Percentiles rank a stretch among this genome's conserved stretches.
These are phyloP conservation scores for Bradypodion pumilum DNA, from an alignment of 2,797 vertebrate species.

Conservation along the genomic window DNA sequence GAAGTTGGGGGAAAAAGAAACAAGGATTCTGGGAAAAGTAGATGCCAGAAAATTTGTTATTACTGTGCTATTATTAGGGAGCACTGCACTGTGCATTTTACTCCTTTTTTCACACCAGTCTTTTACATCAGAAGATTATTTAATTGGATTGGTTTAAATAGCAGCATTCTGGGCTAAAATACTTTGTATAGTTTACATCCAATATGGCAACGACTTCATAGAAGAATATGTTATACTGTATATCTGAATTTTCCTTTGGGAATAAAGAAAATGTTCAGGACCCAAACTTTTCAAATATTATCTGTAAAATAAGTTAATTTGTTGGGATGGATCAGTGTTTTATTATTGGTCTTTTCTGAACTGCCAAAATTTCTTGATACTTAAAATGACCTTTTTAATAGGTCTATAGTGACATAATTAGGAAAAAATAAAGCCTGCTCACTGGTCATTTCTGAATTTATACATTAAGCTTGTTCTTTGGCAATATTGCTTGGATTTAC, in stretches of 20 bases:
- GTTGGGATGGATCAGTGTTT: conserved; percentile 17
- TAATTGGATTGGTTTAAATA: conserved; percentile 36
- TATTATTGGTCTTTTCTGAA: conserved; percentile 28
- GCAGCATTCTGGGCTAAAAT: conserved; percentile 13
- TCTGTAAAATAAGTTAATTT: conserved; percentile 27
- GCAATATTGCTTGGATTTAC: conserved; percentile 55
- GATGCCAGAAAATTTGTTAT: no score
- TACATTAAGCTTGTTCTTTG: conserved; percentile 47
- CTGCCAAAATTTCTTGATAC: background rate
- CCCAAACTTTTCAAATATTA: conserved; percentile 46
- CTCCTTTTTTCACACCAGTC: conserved; percentile 44
- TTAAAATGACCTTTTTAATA: conserved; percentile 42
- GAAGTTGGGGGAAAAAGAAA: no score
- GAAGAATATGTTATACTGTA: background rate
- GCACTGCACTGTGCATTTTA: conserved; percentile 45
- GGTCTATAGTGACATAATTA: conserved; percentile 35
- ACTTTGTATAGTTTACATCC: conserved; percentile 37
- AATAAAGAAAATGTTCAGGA: conserved; percentile 40
- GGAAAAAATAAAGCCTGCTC: conserved; percentile 6
- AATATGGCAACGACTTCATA: background rate
- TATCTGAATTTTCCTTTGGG: background rate
- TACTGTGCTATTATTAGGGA: conserved; percentile 3
- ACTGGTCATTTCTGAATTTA: conserved; percentile 49
- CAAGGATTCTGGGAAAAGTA: no score
- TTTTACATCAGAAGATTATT: conserved; percentile 34